Conservation (phyloP, 2,888 invertebrate species). For the Phyto melanocephala region DNA sequence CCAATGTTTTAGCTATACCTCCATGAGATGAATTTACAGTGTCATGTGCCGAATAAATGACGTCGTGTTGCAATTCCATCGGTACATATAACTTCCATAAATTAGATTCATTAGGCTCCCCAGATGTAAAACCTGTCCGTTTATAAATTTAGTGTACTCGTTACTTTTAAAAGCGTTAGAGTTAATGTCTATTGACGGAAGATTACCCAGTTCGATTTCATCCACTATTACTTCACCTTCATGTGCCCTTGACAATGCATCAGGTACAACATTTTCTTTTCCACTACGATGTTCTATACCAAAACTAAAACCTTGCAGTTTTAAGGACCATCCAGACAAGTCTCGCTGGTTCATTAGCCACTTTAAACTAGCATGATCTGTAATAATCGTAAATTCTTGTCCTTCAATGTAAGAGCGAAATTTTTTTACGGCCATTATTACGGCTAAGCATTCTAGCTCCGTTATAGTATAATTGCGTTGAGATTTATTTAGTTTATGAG, state of each 20-base stretch:
- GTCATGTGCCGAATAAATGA: slow-evolving; percentile 23
- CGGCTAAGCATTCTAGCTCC: no score
- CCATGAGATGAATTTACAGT: slow-evolving; percentile 31
- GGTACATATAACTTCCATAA: slow-evolving; percentile 49
- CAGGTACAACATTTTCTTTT: no score
- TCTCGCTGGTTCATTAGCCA: no score
- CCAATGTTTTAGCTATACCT: slow-evolving; percentile 38
- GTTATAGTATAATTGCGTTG: no score
- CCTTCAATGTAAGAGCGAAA: no score
- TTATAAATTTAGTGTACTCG: slow-evolving; percentile 8
- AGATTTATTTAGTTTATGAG: no score
- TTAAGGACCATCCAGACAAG: no score
- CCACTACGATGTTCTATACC: no score
- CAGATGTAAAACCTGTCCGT: slow-evolving; percentile 3
- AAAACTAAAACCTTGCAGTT: no score
- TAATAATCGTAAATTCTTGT: no score
- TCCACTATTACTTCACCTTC: neutral
- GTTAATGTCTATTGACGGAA: neutral
- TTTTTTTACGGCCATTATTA: no score
- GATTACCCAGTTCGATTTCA: neutral
- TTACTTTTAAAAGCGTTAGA: neutral
- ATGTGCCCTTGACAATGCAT: neutral
- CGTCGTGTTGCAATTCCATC: neutral
- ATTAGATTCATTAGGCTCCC: neutral
- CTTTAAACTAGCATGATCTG: no score